Evolutionary conservation across 2,113 vertebrate genomes (phyloP), one percentile per base, ranked within the genome.

Genomic region (Myocastor coypus): DNA sequence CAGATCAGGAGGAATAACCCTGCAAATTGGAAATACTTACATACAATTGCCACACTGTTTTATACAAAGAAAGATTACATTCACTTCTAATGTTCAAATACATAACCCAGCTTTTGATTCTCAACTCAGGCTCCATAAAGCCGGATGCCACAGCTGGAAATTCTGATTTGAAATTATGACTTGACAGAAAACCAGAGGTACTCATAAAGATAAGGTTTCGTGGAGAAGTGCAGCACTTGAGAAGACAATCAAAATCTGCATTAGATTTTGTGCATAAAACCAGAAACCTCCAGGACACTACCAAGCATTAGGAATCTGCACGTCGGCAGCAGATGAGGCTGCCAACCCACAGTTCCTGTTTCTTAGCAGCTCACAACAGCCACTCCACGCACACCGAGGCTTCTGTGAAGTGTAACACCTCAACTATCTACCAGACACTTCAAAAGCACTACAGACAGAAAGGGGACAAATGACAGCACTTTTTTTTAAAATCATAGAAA

Each of bases 71-170:
- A 95, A 96, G 87, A 92, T 93, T 97, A 92, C 55, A 85, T 83
- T 96, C 75, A 86, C 34, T 95, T 86, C 85, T 81, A 87, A 37
- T 75, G 83, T 73, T 94, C 86, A 97, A 94, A 96, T 64, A 91
- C 11, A 42, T 87, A 94, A 66, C 46, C 94, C 91, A 71, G 86
- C 81, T 97, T 96, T 82, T 96, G 87, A 89, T 87, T 97, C 94
- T 87, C 89, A 95, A 63, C 92, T 94, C 87, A 85, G 90, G 78
- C 87, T 94, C 94, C 94, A 97, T 92, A 94, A 96, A 96, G 93
- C 89, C 78, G 86, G 95, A 96, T 86, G 95, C 89, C 91, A 96
- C 95, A 97, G 97, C 95, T 97, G 95, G 94, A 97, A 97, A 93
- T 97, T 94, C 92, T 88, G 93, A 94, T 93, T 61, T 66, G 93